These are phyloP conservation scores for Spisula solida DNA, from an alignment of 2,888 invertebrate species.

Conservation along the genomic window DNA sequence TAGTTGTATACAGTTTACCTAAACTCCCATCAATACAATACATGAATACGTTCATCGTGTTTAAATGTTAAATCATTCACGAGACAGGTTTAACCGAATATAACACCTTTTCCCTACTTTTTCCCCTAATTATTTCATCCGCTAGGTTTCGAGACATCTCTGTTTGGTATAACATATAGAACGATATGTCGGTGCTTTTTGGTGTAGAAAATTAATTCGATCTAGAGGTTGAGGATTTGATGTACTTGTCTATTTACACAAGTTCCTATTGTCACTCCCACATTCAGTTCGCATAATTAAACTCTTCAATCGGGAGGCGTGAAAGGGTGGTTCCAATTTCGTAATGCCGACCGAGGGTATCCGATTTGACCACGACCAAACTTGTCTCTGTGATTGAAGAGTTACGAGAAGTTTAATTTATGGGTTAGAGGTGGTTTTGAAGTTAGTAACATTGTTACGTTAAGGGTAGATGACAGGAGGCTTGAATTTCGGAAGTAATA, in stretches of 20 bases:
- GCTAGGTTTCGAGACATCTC: neutral
- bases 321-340: slow-evolving; percentile 49
- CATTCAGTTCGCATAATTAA: slow-evolving; percentile 35
- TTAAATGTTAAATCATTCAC: neutral
- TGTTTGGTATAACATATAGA: neutral
- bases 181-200: neutral
- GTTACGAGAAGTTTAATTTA: slow-evolving; percentile 27
- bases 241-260: slow-evolving; percentile 37
- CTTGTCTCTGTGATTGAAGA: slow-evolving; percentile 32
- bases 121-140: neutral
- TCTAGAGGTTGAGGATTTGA: neutral
- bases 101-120: neutral
- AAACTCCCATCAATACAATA: neutral
- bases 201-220: slow-evolving; percentile 21
- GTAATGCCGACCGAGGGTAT: slow-evolving; percentile 42
- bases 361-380: slow-evolving; percentile 25
- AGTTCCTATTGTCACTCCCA: slow-evolving; percentile 30
- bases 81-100: neutral
- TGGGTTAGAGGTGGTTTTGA: neutral
- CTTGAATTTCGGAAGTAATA: slow-evolving; percentile 39
- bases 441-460: neutral
- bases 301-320: slow-evolving; percentile 38
- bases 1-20: neutral
- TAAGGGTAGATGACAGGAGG: neutral
- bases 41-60: neutral